Base-by-base conservation (phyloP, 2,113 vertebrate genomes). In the Anguilla japonica region DNA sequence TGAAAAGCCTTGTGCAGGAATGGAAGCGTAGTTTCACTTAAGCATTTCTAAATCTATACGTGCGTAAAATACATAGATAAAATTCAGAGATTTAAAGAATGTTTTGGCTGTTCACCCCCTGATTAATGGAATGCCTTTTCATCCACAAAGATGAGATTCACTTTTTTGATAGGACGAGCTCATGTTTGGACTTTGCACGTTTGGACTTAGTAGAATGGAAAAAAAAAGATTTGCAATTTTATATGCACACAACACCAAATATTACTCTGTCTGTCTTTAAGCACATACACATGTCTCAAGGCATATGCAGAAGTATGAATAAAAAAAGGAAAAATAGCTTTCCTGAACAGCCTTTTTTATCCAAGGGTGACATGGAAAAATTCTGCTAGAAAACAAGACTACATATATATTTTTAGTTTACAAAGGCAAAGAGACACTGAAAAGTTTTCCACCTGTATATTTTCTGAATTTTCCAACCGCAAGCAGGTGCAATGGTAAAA, bases 91-190 rank as follows among this genome's bases (percentile, higher is more conserved):
- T 57, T 71, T 84, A 84, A 75, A n/a, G 60, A 39, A 84, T 60
- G 26, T 26, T 71, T 71, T 84, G 43, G 41, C 60, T 75, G 43
- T 29, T 71, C 39, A 75, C 63, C 22, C 22, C 11, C 26, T 84
- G 60, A 75, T 84, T 71, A 75, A 84, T 46, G n/a, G 7, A 75
- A 84, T 18, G 83, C 63, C 60, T 84, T 75, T 71, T 84, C 60
- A 43, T 20, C 63, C 40, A 84, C 39, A 40, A 84, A 34, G 34
- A 34, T 34, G 34, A 84, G 56, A 84, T 84, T n/a, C 15, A 11
- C 9, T 71, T 84, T 84, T 84, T 34, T 63, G 57, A 84, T 67
- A 84, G 57, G 83, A 18, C 7, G 56, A n/a, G 18, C 56, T 16
- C 60, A 40, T 40, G 11, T 84, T 83, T 57, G 26, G 57, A 3